Base-by-base conservation (phyloP, 2,797 vertebrate species). In the Malacoctenus gilli region DNA sequence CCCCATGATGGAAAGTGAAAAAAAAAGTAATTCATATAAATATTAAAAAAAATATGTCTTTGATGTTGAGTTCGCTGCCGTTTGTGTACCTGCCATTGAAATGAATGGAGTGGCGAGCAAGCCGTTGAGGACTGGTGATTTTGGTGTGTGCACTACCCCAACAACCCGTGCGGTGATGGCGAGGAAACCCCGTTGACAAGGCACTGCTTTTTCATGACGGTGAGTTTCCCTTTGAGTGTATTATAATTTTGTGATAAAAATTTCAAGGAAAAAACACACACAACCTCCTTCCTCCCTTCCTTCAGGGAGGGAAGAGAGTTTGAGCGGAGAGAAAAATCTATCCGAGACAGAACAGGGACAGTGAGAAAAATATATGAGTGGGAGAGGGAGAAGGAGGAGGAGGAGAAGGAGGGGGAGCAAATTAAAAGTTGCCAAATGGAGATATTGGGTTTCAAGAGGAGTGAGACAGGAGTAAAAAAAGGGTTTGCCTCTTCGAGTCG, bases 231-330 rank as follows among this genome's bases (percentile, higher is more conserved):
- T 98, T 97, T 96, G 96, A 99, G 95, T 98, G 96, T 97, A 97
- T 98, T 98, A 97, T 99, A 98, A 99, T 99, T 99, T 99, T 97
- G 96, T 96, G 96, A 99, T 98, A 99, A 98, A 98, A 98, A 95
- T 98, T 97, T 98, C 95, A 96, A 97, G 96, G 95, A 95, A 96
- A 93, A 93, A 95, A 95, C 95, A 91, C 94, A 95, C 94, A 95
- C 94, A 93, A 89, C 94, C 95, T 95, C 95, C 95, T 95, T 95
- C 94, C 94, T 94, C 93, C 91, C 93, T 93, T 92, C 92, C 92
- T 93, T 92, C 91, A 93, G 95, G 95, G 94, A 95, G 95, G 95
- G 93, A 93, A 92, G 92, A 91, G 91, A 92, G 93, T 89, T 92
- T 92, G 92, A 91, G 91, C 85, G 86, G 85, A 91, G 91, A 92